Base-by-base conservation (phyloP, 2,797 vertebrate species). In the Bovichtus variegatus region DNA sequence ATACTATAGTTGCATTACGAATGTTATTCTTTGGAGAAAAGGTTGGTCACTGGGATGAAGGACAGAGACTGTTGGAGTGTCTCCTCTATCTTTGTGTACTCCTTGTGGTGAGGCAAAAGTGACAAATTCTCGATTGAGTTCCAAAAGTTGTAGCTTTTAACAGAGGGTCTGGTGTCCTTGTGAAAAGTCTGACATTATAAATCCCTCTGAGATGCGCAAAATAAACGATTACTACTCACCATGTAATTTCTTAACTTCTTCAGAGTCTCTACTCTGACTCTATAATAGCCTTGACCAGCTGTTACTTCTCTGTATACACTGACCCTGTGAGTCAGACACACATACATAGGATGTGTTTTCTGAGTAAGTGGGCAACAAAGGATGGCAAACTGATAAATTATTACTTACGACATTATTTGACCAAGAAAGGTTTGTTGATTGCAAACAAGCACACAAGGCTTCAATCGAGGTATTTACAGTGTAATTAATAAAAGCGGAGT, bases 1-100 rank as follows among this genome's bases (percentile, higher is more conserved):
- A 16, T 34, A 27, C 9, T 70, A 27, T 23, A 21, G 18, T 18
- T 38, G 19, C 51, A 21, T 57, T 27, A 36, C 54, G 18, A 25
- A 27, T 23, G 3, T 36, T 51, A 50, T 51, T 50, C 9, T 9
- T 46, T 15, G 58, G 15, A 65, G 43, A 15, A 44, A 55, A 49
- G 41, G 49, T 71, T 41, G 53, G 25, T 70, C 54, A 49, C 49
- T 57, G 13, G 60, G 34, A 76, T 71, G 59, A 73, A 77, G 15
- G 19, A 61, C n/a, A n/a, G n/a, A n/a, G n/a, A n/a, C n/a, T n/a
- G n/a, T n/a, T n/a, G n/a, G n/a, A n/a, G n/a, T n/a, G n/a, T n/a
- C 43, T 62, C 21, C 29, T 23, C 36, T 44, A 65, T n/a, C 49
- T n/a, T 9, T 50, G 29, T 40, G 34, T 18, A 13, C 40, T 36